Evolutionary conservation across 2,797 vertebrate species (phyloP), one percentile per base, ranked within the genome.

Genomic region (Garrulus glandarius): DNA sequence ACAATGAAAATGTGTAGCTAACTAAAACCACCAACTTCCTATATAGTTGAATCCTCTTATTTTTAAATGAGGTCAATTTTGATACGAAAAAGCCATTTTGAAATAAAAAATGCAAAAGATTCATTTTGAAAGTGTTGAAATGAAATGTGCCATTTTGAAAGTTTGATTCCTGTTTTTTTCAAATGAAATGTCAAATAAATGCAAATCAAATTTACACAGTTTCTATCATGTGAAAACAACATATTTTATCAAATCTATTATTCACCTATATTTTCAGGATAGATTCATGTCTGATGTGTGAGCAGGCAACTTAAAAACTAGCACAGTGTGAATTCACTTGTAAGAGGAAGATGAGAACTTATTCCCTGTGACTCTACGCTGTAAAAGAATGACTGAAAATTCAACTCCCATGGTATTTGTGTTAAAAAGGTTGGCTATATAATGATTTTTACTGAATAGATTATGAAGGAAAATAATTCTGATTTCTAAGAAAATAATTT

Each of bases 41-140:
- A 34, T 69, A 53, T 0, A 4, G 39, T 12, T 75, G 55, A 79
- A 75, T 78, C 22, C 4, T 50, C 53, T 68, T 84, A 70, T 75
- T 91, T 89, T 91, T 50, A 95, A 97, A 97, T 15, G 30, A 95
- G 92, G 93, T 96, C 92, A 86, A 75, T 95, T 94, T 95, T 88
- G 30, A 84, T 90, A 88, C 29, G 43, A 78, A 89, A 90, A 94
- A 83, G 2, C 34, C 27, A 70, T 85, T 92, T 91, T 1, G 11
- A 91, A 95, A 96, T 95, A 76, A 95, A 94, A 95, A 95, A 94
- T 88, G 74, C 63, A 89, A 37, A 93, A 95, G 36, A 63, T 84
- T 84, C 47, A 60, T 91, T 95, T 95, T 93, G 87, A 93, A 96
- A 94, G 41, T 59, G n/a, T 81, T 92, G 65, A 95, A 80, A 84